phyloP scores from a whole-genome alignment of 2,113 vertebrate species.

The Lepisosteus oculatus region DNA sequence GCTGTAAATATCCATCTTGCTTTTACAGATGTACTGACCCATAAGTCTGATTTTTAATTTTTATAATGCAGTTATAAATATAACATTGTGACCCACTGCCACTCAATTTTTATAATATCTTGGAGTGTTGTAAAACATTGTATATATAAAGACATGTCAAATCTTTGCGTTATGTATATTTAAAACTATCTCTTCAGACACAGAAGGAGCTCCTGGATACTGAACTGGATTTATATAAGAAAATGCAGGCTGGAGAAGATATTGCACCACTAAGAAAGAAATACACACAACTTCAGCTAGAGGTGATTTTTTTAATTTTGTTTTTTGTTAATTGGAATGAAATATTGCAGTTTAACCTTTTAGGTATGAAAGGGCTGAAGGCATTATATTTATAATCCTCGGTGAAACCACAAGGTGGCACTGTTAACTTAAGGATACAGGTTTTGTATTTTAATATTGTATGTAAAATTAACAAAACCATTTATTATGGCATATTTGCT shows the following conservation, averaged over 20 bases:
- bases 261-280: conserved; percentile 86
- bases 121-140: background rate
- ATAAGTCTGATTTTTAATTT: no score
- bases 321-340: no score
- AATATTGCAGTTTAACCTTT: no score
- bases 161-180: conserved; percentile 3
- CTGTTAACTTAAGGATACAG: background rate
- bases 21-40: no score
- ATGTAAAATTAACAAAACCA: background rate
- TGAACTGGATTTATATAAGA: conserved; percentile 94
- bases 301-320: conserved; percentile 61
- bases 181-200: conserved; percentile 65
- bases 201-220: conserved; percentile 93
- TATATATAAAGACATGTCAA: background rate
- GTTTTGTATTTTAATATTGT: background rate
- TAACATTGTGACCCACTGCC: no score
- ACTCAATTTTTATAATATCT: no score
- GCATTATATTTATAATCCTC: background rate
- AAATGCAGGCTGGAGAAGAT: conserved; percentile 93
- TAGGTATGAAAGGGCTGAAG: background rate
- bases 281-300: conserved; percentile 90
- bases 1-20: no score
- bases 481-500: no score
- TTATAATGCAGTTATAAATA: no score
- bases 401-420: conserved; percentile 20